A percentile compares a stretch with the other conserved stretches of the same genome.
These are phyloP conservation scores for Spongilla lacustris DNA, from an alignment of 37 sponge, comb jelly and placozoan genomes.

Conservation along the genomic window DNA sequence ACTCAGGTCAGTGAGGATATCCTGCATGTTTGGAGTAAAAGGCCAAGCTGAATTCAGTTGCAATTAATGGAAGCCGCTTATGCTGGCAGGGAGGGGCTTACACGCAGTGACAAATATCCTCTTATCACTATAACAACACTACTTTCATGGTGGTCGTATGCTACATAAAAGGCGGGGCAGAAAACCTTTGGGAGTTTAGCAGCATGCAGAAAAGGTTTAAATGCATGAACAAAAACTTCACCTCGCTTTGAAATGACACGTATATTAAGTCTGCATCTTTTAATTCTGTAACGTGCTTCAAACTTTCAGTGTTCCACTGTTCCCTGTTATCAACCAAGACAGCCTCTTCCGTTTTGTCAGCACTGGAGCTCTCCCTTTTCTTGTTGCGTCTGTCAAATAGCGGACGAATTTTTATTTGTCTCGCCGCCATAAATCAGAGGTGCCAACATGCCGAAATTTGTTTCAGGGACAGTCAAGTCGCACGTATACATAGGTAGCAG, in stretches of 20 bases:
- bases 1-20: slow-evolving; percentile 60
- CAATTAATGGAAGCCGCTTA: too few relatives aligned
- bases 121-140: slow-evolving; percentile 78
- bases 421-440: too few relatives aligned
- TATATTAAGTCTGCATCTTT: slow-evolving; percentile 38
- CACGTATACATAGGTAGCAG: too few relatives aligned
- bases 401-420: too few relatives aligned
- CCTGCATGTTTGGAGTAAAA: slow-evolving; percentile 46
- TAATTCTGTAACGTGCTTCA: slow-evolving; percentile 25
- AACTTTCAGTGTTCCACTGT: slow-evolving; percentile 29
- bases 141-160: slow-evolving; percentile 73
- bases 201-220: not conserved
- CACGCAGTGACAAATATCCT: slow-evolving; percentile 76
- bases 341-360: too few relatives aligned
- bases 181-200: slow-evolving; percentile 66
- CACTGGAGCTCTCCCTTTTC: too few relatives aligned
- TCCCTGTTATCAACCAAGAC: slow-evolving; percentile 23
- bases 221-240: too few relatives aligned
- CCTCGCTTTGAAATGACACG: slow-evolving; percentile 57
- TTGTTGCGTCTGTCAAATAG: too few relatives aligned
- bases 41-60: not conserved
- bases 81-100: slow-evolving; percentile 29
- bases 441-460: too few relatives aligned
- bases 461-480: too few relatives aligned
- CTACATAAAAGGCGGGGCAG: slow-evolving; percentile 89